phyloP scores from a whole-genome alignment of 2,888 invertebrate genomes.

The Xestia sexstrigata region DNA sequence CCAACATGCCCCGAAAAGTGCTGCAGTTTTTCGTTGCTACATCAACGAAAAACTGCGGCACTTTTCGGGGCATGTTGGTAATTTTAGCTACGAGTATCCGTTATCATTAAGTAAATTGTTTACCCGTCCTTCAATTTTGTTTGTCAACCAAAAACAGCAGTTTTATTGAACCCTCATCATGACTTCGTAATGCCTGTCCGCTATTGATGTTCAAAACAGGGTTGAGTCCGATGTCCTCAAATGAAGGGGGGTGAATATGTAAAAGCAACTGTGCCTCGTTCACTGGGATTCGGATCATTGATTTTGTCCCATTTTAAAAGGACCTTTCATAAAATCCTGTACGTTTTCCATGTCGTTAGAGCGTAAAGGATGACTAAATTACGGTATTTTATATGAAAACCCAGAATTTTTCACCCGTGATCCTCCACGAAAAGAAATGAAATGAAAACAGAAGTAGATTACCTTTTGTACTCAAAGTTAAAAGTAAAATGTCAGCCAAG shows the following conservation, averaged over 20 bases:
- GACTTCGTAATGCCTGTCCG: slow-evolving; percentile 25
- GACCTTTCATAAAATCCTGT: slow-evolving; percentile 38
- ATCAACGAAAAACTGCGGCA: too few species aligned
- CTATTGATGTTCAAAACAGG: slow-evolving; percentile 45
- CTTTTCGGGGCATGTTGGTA: too few species aligned
- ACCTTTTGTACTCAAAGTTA: slow-evolving; percentile 18
- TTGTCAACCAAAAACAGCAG: slow-evolving; percentile 12
- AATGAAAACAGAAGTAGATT: slow-evolving; percentile 12
- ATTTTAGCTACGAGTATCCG: background rate
- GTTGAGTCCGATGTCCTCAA: slow-evolving; percentile 9
- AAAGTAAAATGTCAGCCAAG: slow-evolving; percentile 9
- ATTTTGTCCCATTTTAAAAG: slow-evolving; percentile 61
- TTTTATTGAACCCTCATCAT: slow-evolving; percentile 33
- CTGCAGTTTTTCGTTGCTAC: background rate
- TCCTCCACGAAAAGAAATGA: slow-evolving; percentile 15
- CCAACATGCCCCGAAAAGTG: background rate
- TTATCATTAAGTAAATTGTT: slow-evolving; percentile 1
- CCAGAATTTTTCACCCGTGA: slow-evolving; percentile 4
- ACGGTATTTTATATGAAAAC: slow-evolving; percentile 26
- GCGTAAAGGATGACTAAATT: slow-evolving; percentile 30
- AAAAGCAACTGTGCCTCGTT: slow-evolving; percentile 28
- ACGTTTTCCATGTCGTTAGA: slow-evolving; percentile 38
- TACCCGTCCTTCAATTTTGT: background rate
- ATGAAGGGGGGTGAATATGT: slow-evolving; percentile 44
- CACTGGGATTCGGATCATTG: slow-evolving; percentile 55